Base-by-base conservation (phyloP, 30 jellyfish, hydroid and myxozoan genomes). In the Chironex yamaguchii region DNA sequence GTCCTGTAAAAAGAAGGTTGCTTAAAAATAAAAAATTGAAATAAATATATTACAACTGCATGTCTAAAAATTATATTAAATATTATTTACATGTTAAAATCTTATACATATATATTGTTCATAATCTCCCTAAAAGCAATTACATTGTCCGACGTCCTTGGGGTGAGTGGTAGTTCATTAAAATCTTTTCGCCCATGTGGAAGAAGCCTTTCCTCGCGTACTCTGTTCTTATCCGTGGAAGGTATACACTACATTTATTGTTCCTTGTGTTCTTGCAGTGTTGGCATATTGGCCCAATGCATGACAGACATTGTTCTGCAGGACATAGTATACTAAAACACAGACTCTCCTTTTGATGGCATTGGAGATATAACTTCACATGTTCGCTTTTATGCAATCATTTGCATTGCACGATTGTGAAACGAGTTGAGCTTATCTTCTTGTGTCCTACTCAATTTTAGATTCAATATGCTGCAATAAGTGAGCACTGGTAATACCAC, bases 311-410 rank as follows among this genome's bases (percentile, higher is more conserved):
- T 76, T n/a, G n/a, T n/a, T n/a, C 77, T 66, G 91, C 34, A 81
- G 85, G 91, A 65, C 85, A 81, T 66, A 65, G 91, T 81, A 52
- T 81, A 81, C 91, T 42, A 81, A 54, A 76, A 81, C 77, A 62
- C 91, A 81, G 81, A 85, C 85, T 81, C 85, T 66, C 91, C 71
- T 81, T 81, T 81, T 81, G 85, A 81, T 36, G 58, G 91, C 91
- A 81, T 42, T 81, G 85, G 91, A 13, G 84, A 66, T 66, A 66
- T 63, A 36, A 65, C 85, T 66, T 49, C 85, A 65, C 71, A 35
- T 34, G 53, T 58, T 79, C 25, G 90, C 33, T 62, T 62, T 63
- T 76, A 24, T 31, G 82, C 67, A 73, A 79, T 34, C 31, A 79
- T 79, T 79, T 79, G 90, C 90, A 79, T 52, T 79, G 90, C 82